phyloP scores from a whole-genome alignment of 2,113 vertebrate species.

The Cochlearius cochlearius region DNA sequence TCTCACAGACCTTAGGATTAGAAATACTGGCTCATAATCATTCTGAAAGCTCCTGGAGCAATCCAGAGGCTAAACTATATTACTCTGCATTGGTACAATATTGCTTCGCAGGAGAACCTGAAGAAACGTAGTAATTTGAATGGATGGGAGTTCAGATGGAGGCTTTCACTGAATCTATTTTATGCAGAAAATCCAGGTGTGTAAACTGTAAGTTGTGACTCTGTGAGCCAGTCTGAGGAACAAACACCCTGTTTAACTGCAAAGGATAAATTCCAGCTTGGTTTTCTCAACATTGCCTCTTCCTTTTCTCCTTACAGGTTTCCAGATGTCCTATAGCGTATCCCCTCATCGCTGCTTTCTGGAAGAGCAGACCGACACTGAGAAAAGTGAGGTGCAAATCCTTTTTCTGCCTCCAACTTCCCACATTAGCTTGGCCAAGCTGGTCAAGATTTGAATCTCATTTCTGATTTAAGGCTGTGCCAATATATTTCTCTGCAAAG shows the following conservation, averaged over 20 bases:
- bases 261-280: background rate
- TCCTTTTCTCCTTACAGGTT: background rate
- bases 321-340: background rate
- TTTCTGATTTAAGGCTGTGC: background rate
- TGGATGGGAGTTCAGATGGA: background rate
- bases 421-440: background rate
- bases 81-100: background rate
- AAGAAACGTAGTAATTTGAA: slow-evolving; percentile 20
- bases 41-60: slow-evolving; percentile 20
- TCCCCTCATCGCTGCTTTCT: background rate
- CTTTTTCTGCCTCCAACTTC: background rate
- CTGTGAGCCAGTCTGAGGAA: background rate
- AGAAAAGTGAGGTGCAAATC: background rate
- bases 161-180: background rate
- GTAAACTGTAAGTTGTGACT: background rate
- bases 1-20: background rate
- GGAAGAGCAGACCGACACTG: background rate
- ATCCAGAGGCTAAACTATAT: slow-evolving; percentile 10
- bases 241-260: background rate
- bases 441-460: background rate
- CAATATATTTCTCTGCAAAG: background rate
- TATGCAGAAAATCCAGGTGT: background rate
- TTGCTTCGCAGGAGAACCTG: background rate
- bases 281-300: background rate
- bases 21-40: slow-evolving; percentile 5